These are phyloP conservation scores for Archilochus colubris DNA, from an alignment of 2,113 vertebrate species.

Conservation along the genomic window DNA sequence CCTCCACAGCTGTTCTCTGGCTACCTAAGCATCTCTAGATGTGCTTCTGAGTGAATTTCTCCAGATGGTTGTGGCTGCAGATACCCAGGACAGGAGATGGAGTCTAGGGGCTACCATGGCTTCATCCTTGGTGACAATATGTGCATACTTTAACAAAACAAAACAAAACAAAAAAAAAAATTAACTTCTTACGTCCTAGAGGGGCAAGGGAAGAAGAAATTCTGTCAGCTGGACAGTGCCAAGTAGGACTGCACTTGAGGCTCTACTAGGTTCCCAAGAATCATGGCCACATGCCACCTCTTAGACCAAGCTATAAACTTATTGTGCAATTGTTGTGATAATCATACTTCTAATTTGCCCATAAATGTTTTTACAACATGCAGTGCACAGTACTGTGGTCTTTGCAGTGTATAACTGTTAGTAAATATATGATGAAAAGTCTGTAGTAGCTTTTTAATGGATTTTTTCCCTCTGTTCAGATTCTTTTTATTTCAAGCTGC, in stretches of 20 bases:
- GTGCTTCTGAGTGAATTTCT: background rate
- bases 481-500: background rate
- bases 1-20: background rate
- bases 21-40: background rate
- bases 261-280: background rate
- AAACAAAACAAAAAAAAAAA: background rate
- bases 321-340: background rate
- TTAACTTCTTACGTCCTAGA: background rate
- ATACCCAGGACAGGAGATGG: too few relatives aligned
- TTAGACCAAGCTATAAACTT: background rate
- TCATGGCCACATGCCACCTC: accelerated
- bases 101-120: background rate
- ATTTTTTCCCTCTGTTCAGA: background rate
- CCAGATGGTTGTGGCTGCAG: background rate
- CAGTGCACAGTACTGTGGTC: too few relatives aligned
- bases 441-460: background rate
- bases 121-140: background rate
- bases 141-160: background rate
- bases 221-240: background rate
- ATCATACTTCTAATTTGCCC: background rate
- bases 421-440: background rate
- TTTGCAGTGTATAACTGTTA: background rate
- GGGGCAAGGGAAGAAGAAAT: background rate
- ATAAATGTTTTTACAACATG: background rate
- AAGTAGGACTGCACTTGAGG: background rate